A percentile compares a stretch with the other conserved stretches of the same genome.
Evolutionary conservation across 2,113 vertebrate genomes (phyloP).

Genomic region (Neolamprologus longior): DNA sequence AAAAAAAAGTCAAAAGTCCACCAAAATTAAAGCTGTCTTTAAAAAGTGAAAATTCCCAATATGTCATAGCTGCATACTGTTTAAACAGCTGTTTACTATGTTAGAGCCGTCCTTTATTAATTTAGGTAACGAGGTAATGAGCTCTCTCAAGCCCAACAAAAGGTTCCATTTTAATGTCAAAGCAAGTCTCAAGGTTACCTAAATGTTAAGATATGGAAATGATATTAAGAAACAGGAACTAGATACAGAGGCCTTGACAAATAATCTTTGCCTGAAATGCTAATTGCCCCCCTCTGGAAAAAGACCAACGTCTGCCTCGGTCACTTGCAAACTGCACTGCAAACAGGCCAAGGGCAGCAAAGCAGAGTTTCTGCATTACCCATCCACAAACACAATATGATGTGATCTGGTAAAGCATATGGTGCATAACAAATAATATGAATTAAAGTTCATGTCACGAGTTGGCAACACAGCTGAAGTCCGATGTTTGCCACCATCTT

Average conservation of each 20-base stretch:
- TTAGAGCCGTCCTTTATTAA: not conserved
- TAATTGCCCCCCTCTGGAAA: not conserved
- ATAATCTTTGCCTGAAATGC: conserved; percentile 14
- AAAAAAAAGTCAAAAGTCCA: not conserved
- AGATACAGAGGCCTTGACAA: conserved; percentile 9
- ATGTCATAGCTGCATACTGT: not conserved
- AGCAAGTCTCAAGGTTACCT: conserved; percentile 1
- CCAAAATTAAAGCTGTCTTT: not conserved
- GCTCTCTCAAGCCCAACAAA: not conserved
- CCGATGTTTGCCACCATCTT: not conserved
- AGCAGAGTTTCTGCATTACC: not conserved
- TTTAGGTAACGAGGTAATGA: not conserved
- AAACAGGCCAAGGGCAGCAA: not conserved
- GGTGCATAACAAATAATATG: not conserved
- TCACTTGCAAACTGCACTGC: not conserved
- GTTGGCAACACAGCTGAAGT: not conserved
- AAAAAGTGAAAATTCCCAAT: not conserved
- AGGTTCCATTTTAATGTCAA: not conserved
- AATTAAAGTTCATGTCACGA: not conserved
- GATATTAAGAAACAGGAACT: conserved; percentile 14
- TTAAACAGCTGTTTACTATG: not conserved
- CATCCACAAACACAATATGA: not conserved
- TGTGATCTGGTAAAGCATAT: not conserved
- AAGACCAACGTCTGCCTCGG: not conserved
- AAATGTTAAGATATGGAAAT: conserved; percentile 43